Conservation (phyloP, 2,113 vertebrate genomes). For the Diphyllodes magnificus region DNA sequence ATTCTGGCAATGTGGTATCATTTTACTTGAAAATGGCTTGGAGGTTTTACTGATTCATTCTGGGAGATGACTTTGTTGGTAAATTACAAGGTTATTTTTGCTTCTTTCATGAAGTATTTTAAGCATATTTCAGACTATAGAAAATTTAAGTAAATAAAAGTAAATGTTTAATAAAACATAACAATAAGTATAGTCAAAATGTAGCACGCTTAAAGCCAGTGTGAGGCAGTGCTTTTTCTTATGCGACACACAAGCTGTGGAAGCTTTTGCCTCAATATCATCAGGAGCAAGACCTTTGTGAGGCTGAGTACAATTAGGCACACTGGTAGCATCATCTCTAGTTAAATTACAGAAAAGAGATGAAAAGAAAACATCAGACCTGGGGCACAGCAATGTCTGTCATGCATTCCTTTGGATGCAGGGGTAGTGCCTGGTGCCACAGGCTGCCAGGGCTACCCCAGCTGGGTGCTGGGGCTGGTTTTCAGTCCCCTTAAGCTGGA, state of each 20-base stretch:
- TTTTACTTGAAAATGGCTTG: slow-evolving; percentile 76
- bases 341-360: neutral
- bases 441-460: neutral
- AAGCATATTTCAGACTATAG: neutral
- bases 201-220: neutral
- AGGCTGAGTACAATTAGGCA: neutral
- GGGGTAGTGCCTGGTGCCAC: neutral
- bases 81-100: neutral
- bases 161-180: neutral
- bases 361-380: neutral
- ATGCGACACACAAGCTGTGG: neutral
- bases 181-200: neutral
- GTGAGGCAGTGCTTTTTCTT: neutral
- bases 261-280: neutral
- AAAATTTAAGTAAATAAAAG: neutral
- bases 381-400: neutral
- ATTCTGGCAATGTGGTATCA: slow-evolving; percentile 66
- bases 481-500: neutral
- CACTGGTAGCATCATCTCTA: neutral
- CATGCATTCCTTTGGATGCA: neutral
- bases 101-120: neutral
- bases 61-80: slow-evolving; percentile 31
- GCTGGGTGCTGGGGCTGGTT: neutral
- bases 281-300: neutral
- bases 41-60: slow-evolving; percentile 53